phyloP scores from a whole-genome alignment of 2,113 vertebrate genomes.

The Marmota monax region DNA sequence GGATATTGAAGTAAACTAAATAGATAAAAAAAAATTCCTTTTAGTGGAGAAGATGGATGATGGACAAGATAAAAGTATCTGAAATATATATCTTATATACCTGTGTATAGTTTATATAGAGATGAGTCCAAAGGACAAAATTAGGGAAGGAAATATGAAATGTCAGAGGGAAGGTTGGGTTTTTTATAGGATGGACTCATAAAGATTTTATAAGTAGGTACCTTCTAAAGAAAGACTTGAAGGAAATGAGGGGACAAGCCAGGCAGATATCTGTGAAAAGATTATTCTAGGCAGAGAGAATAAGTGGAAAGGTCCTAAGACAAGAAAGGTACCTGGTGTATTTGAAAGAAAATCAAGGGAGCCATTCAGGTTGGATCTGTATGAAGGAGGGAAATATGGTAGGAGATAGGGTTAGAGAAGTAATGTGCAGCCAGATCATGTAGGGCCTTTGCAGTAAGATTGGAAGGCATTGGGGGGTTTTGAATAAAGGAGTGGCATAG shows the following conservation, averaged over 20 bases:
- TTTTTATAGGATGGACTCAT: background rate
- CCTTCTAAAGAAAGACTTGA: background rate
- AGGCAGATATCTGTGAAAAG: background rate
- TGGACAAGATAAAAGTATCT: background rate
- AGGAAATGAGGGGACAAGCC: background rate
- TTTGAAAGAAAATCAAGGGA: background rate
- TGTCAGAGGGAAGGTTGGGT: background rate
- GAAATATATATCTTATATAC: background rate
- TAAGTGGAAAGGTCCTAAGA: background rate
- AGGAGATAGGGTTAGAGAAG: background rate
- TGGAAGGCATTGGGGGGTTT: background rate
- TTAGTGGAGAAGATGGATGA: background rate
- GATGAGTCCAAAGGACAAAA: background rate
- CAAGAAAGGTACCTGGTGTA: background rate
- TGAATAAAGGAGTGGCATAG: background rate
- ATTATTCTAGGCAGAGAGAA: background rate
- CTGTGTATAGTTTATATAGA: background rate
- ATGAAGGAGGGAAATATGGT: background rate
- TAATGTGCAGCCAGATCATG: background rate
- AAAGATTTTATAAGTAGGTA: background rate
- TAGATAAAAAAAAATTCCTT: slow-evolving; percentile 1
- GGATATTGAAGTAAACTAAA: slow-evolving; percentile 14
- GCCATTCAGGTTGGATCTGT: background rate
- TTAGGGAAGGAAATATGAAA: background rate
- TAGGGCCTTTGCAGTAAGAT: background rate